Percentiles rank a stretch among this genome's conserved stretches.
These are phyloP conservation scores for Acipenser transmontanus DNA, from an alignment of 2,797 vertebrate species.

Conservation along the genomic window DNA sequence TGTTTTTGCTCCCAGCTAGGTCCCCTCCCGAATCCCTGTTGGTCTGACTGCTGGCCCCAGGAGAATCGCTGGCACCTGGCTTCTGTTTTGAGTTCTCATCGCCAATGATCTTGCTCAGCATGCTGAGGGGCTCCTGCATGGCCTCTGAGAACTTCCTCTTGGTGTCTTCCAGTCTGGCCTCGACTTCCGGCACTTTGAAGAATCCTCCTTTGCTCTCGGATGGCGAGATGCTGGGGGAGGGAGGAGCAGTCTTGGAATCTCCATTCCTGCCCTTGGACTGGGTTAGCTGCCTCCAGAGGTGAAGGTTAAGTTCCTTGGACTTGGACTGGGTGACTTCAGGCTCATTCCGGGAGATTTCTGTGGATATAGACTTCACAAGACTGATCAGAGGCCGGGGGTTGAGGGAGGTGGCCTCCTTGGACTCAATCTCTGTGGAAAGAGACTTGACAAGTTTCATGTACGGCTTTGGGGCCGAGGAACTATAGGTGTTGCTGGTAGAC, in stretches of 20 bases:
- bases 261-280: slow-evolving; percentile 53
- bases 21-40: slow-evolving; percentile 25
- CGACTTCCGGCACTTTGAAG: slow-evolving; percentile 60
- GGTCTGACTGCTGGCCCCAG: slow-evolving; percentile 31
- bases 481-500: slow-evolving; percentile 27
- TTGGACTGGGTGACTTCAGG: slow-evolving; percentile 72
- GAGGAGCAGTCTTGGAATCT: slow-evolving; percentile 69
- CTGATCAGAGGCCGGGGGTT: slow-evolving; percentile 60
- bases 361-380: slow-evolving; percentile 80
- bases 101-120: slow-evolving; percentile 77
- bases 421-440: slow-evolving; percentile 66
- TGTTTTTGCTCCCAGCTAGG: slow-evolving; percentile 34
- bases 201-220: slow-evolving; percentile 60
- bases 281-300: slow-evolving; percentile 70
- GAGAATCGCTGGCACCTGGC: slow-evolving; percentile 29
- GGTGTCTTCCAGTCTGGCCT: slow-evolving; percentile 74
- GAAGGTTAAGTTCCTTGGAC: slow-evolving; percentile 69
- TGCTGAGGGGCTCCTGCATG: slow-evolving; percentile 75
- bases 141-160: slow-evolving; percentile 73
- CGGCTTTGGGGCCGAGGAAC: slow-evolving; percentile 52
- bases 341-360: slow-evolving; percentile 66
- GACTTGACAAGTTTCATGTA: slow-evolving; percentile 67
- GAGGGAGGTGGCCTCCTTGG: slow-evolving; percentile 51
- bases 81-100: slow-evolving; percentile 64
- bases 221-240: slow-evolving; percentile 71